phyloP scores from a whole-genome alignment of 2,888 invertebrate genomes.

The Heteromyza rotundicornis region DNA sequence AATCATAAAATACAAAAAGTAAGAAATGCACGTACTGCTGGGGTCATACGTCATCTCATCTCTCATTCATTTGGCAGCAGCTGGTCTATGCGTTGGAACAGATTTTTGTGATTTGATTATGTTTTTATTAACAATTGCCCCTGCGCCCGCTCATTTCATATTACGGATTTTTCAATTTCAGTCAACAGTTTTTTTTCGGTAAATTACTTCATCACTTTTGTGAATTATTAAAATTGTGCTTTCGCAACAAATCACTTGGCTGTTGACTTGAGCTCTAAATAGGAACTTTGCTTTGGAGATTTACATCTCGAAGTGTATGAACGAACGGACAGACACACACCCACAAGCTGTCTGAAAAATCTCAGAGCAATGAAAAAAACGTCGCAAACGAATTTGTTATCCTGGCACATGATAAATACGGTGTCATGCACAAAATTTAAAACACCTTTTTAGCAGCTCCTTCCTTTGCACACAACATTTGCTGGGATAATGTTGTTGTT shows the following conservation, averaged over 20 bases:
- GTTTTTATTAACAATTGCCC: background rate
- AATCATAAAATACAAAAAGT: background rate
- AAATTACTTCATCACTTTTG: constrained; percentile 54
- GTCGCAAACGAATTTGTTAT: constrained; percentile 53
- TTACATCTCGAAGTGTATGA: constrained; percentile 38
- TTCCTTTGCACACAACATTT: background rate
- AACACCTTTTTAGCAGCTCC: background rate
- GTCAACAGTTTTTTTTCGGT: constrained; percentile 30
- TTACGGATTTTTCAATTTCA: constrained; percentile 42
- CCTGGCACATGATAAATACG: constrained; percentile 6
- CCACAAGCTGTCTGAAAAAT: constrained; percentile 15
- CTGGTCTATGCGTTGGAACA: constrained; percentile 41
- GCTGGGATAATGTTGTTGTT: too few species aligned
- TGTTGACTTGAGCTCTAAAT: constrained; percentile 29
- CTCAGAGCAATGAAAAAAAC: constrained; percentile 54
- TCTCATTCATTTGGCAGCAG: background rate
- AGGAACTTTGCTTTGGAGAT: constrained; percentile 36
- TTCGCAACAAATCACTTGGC: constrained; percentile 56
- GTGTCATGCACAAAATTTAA: background rate
- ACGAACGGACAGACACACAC: background rate
- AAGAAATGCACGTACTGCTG: background rate
- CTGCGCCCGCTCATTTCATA: background rate
- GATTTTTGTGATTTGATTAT: constrained; percentile 41
- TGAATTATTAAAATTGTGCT: constrained; percentile 55
- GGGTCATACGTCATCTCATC: background rate